phyloP scores from a whole-genome alignment of 2,888 invertebrate species.

The Eupelmus urozonus region DNA sequence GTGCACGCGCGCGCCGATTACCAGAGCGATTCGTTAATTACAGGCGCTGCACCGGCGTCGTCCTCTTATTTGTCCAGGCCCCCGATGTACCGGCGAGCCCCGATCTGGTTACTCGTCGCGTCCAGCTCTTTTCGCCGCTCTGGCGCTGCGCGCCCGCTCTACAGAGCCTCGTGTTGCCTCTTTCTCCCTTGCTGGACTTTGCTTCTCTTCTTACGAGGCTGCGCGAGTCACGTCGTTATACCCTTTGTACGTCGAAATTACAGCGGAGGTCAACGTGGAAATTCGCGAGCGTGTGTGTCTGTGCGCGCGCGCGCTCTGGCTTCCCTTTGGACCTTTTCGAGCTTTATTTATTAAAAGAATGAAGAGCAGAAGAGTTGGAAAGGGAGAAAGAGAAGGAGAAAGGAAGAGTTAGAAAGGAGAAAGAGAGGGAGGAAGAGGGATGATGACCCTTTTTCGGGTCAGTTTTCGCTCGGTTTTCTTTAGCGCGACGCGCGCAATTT shows the following conservation, averaged over 20 bases:
- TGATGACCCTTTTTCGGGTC: constrained; percentile 5
- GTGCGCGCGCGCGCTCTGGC: too few relatives aligned
- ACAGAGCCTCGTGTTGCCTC: neutral
- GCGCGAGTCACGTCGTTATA: constrained; percentile 23
- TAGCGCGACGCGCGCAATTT: constrained; percentile 17
- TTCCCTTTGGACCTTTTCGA: neutral
- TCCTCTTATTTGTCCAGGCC: constrained; percentile 46
- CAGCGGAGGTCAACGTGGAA: constrained; percentile 4
- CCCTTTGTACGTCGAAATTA: constrained; percentile 17
- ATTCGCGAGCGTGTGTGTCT: too few relatives aligned
- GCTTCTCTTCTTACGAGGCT: constrained; percentile 15
- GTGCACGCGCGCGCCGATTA: neutral
- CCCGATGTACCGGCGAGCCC: too few relatives aligned
- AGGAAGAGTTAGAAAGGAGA: too few relatives aligned
- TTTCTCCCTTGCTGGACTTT: neutral
- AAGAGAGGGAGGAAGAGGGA: neutral
- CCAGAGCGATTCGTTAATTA: constrained; percentile 53
- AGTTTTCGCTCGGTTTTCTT: neutral
- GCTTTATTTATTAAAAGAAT: constrained; percentile 39
- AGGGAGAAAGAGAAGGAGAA: too few relatives aligned
- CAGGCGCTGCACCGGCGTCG: constrained; percentile 8
- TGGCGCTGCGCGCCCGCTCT: too few relatives aligned
- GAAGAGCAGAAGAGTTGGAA: too few relatives aligned
- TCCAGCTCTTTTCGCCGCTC: too few relatives aligned
- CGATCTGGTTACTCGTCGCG: too few relatives aligned